Evolutionary conservation across 2,888 invertebrate genomes (phyloP).

Genomic region (Orthosia gracilis): DNA sequence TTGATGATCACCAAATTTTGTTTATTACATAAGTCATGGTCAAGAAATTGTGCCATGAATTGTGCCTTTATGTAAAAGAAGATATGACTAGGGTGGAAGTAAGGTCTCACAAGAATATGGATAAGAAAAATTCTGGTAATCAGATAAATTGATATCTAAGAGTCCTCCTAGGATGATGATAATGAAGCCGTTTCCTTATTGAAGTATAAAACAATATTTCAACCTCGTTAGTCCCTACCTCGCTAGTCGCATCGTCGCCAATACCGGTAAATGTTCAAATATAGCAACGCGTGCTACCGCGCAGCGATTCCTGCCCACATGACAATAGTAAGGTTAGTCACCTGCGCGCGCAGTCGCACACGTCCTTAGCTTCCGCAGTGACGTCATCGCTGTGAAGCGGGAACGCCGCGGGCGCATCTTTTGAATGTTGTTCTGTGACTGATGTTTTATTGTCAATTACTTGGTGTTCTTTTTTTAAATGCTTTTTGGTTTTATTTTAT

Average conservation of each 20-base stretch:
- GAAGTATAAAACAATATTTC: constrained; percentile 23
- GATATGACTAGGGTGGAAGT: no score
- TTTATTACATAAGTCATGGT: neutral
- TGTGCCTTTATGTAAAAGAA: neutral
- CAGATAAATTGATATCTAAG: neutral
- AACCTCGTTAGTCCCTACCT: constrained; percentile 5
- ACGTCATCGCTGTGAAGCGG: constrained; percentile 75
- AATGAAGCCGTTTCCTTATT: neutral
- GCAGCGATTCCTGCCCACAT: constrained; percentile 67
- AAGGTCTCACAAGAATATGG: neutral
- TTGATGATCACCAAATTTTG: neutral
- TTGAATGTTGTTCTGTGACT: constrained; percentile 52
- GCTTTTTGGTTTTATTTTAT: constrained; percentile 24
- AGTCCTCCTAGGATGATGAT: neutral
- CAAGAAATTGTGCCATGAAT: neutral
- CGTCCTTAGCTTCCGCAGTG: constrained; percentile 87
- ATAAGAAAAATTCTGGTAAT: neutral
- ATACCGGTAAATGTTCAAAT: constrained; percentile 65
- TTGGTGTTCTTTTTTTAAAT: constrained; percentile 31
- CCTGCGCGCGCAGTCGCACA: constrained; percentile 78
- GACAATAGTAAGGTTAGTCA: constrained; percentile 81
- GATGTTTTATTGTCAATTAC: constrained; percentile 42
- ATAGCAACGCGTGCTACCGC: constrained; percentile 59
- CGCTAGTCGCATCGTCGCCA: constrained; percentile 37
- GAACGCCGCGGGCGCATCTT: constrained; percentile 67